Conservation (phyloP, 2,888 invertebrate species). For the Xanthorhoe designata region DNA sequence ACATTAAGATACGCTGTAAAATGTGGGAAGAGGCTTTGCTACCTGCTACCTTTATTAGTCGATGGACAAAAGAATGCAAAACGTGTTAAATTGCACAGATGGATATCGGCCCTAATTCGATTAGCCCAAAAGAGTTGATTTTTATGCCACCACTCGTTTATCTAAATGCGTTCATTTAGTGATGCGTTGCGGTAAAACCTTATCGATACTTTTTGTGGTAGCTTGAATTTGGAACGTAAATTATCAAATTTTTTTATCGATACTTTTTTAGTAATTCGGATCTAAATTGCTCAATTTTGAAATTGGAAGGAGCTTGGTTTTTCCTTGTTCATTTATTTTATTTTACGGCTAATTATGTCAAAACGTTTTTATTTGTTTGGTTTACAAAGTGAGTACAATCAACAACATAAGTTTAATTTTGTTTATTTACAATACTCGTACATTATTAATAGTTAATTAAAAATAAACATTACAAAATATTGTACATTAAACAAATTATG, state of each 20-base stretch:
- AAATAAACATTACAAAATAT: not conserved
- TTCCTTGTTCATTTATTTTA: slow-evolving; percentile 18
- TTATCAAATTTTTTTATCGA: slow-evolving; percentile 34
- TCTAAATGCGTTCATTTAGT: slow-evolving; percentile 71
- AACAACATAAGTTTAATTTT: slow-evolving; percentile 1
- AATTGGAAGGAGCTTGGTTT: slow-evolving; percentile 9
- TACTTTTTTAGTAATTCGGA: slow-evolving; percentile 17
- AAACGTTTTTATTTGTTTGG: slow-evolving; percentile 9
- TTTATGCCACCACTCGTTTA: slow-evolving; percentile 80
- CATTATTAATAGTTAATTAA: not conserved
- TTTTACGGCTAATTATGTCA: slow-evolving; percentile 17
- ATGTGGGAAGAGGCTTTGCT: slow-evolving; percentile 68
- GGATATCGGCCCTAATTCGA: slow-evolving; percentile 82
- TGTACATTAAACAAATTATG: not conserved
- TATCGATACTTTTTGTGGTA: slow-evolving; percentile 37
- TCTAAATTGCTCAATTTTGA: slow-evolving; percentile 21
- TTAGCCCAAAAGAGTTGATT: slow-evolving; percentile 82
- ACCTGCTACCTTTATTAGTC: slow-evolving; percentile 81
- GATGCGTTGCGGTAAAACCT: slow-evolving; percentile 47
- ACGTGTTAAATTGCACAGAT: slow-evolving; percentile 83
- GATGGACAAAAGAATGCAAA: slow-evolving; percentile 80
- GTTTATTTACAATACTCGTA: not conserved
- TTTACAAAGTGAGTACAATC: slow-evolving; percentile 18
- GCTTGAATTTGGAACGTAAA: slow-evolving; percentile 15
- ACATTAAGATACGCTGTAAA: slow-evolving; percentile 72